Percentiles rank a stretch among this genome's conserved stretches.
Conservation (phyloP, 2,113 vertebrate genomes). For the Acanthisitta chloris region DNA sequence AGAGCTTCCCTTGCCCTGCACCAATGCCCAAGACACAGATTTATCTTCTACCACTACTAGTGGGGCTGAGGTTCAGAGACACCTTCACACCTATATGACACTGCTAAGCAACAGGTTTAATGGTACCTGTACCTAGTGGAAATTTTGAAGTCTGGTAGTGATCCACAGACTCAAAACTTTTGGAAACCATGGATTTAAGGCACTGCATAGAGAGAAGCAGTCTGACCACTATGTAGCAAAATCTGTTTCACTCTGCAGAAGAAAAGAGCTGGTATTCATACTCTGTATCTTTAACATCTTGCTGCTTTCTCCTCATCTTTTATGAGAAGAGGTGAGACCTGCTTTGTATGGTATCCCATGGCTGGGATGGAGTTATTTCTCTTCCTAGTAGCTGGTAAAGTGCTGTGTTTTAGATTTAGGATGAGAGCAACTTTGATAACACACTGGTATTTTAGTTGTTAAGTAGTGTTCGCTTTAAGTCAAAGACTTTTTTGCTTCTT, state of each 20-base stretch:
- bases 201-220: neutral
- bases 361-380: neutral
- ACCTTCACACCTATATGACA: rapidly evolving
- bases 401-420: neutral
- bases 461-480: neutral
- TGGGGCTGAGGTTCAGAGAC: neutral
- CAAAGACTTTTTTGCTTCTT: neutral
- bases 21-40: rapidly evolving
- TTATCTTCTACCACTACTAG: neutral
- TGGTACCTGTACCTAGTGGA: neutral
- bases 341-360: no score
- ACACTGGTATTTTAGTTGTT: neutral
- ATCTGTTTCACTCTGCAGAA: neutral
- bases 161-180: neutral
- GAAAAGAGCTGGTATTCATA: neutral
- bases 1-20: neutral
- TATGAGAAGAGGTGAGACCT: neutral
- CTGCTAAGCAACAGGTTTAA: neutral
- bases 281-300: neutral
- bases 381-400: neutral
- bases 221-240: neutral
- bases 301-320: neutral
- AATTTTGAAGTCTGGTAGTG: neutral
- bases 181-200: neutral
- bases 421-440: neutral